A percentile compares a stretch with the other conserved stretches of the same genome.
Evolutionary conservation across 2,797 vertebrate species (phyloP).

Genomic region (Mus spretus): DNA sequence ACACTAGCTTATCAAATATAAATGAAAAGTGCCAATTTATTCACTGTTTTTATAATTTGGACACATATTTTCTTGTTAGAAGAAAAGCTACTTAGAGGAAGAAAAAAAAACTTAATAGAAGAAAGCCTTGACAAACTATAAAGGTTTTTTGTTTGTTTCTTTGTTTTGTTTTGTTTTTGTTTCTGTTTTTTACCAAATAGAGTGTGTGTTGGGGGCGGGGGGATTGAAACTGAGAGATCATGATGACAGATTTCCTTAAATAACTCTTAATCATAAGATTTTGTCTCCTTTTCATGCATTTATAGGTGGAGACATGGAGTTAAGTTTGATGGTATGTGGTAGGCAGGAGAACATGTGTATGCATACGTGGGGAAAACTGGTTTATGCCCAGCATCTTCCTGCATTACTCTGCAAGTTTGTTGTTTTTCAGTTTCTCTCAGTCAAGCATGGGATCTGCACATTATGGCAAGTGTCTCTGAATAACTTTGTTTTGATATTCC

Average conservation of each 20-base stretch:
- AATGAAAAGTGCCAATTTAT: conserved; percentile 26
- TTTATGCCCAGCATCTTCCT: neutral
- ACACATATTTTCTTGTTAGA: neutral
- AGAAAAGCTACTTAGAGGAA: neutral
- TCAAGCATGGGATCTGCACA: neutral
- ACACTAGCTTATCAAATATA: neutral
- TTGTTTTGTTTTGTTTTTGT: too few relatives aligned
- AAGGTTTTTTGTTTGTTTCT: neutral
- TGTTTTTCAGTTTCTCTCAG: neutral
- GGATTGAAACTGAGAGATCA: neutral
- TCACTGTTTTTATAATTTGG: conserved; percentile 13
- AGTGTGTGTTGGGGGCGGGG: neutral
- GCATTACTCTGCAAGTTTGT: neutral
- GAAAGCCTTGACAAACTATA: neutral
- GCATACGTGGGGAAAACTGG: too few relatives aligned
- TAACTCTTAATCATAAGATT: neutral
- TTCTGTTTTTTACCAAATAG: neutral
- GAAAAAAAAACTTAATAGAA: neutral
- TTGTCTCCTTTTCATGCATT: neutral
- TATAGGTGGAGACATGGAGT: neutral
- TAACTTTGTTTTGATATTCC: neutral
- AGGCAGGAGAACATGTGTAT: too few relatives aligned
- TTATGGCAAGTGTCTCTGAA: neutral
- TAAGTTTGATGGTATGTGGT: too few relatives aligned
- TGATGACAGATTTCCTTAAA: neutral